Conservation (phyloP, 1,140 invertebrate species). For the Tetramorium alpestre region DNA sequence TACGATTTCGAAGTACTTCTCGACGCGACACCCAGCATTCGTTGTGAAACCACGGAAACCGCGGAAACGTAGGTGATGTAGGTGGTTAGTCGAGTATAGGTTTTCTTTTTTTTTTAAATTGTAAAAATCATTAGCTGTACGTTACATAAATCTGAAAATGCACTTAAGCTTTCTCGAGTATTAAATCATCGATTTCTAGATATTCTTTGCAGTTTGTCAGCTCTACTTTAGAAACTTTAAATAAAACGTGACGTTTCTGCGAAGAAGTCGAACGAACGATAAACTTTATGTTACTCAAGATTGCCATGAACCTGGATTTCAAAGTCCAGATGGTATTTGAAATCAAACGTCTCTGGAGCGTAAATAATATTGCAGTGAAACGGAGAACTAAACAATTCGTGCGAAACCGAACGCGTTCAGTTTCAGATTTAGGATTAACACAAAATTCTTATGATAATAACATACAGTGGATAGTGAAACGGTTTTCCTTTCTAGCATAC, state of each 20-base stretch:
- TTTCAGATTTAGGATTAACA: not conserved
- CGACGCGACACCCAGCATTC: not conserved
- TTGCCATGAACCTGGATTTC: slow-evolving; percentile 10
- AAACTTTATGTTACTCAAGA: slow-evolving; percentile 36
- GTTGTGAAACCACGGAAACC: not conserved
- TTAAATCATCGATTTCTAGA: slow-evolving; percentile 11
- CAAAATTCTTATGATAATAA: not conserved
- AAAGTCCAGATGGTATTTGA: slow-evolving; percentile 24
- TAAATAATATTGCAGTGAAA: slow-evolving; percentile 46
- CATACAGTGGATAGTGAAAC: not conserved
- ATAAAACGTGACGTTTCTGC: slow-evolving; percentile 23
- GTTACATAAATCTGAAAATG: not conserved
- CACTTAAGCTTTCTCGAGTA: slow-evolving; percentile 15
- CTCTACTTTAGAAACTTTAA: slow-evolving; percentile 35
- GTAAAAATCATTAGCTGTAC: slow-evolving; percentile 3
- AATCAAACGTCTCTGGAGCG: slow-evolving; percentile 43
- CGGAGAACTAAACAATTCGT: slow-evolving; percentile 29
- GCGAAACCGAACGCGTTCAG: slow-evolving; percentile 5
- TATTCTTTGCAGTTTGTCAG: slow-evolving; percentile 36
- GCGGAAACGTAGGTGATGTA: not conserved
- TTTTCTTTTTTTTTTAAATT: not conserved
- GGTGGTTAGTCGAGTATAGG: too few relatives aligned
- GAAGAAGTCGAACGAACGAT: slow-evolving; percentile 45
- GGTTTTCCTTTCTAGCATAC: not conserved
- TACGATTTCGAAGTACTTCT: slow-evolving; percentile 31